Conservation (phyloP, 2,888 invertebrate genomes). For the Clostera curtula region DNA sequence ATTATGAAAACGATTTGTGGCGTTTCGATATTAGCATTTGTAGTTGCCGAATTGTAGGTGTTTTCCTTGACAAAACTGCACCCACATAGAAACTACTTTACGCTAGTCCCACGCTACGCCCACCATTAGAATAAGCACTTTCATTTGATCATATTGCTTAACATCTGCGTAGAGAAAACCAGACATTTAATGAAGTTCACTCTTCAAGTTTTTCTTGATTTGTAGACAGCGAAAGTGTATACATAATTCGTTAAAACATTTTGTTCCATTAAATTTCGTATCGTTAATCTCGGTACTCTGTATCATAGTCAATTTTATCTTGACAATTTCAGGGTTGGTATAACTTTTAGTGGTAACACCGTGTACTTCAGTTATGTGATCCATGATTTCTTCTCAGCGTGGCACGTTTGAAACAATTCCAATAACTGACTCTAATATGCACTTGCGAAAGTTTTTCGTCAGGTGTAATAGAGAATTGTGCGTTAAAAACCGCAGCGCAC, state of each 20-base stretch:
- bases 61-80: slow-evolving; percentile 50
- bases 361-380: slow-evolving; percentile 1
- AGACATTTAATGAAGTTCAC: slow-evolving; percentile 15
- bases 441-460: slow-evolving; percentile 11
- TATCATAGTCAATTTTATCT: slow-evolving; percentile 21
- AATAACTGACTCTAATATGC: slow-evolving; percentile 12
- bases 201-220: slow-evolving; percentile 12
- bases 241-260: not conserved
- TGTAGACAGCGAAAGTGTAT: slow-evolving; percentile 9
- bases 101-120: slow-evolving; percentile 58
- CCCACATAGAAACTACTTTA: slow-evolving; percentile 43
- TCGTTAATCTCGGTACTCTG: slow-evolving; percentile 8
- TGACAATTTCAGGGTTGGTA: slow-evolving; percentile 28
- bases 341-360: slow-evolving; percentile 9
- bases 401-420: not conserved
- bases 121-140: slow-evolving; percentile 49
- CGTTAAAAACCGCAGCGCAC: slow-evolving; percentile 18
- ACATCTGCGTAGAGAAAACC: slow-evolving; percentile 44
- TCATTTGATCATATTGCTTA: slow-evolving; percentile 55
- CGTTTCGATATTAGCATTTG: slow-evolving; percentile 23
- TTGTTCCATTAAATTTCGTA: slow-evolving; percentile 1
- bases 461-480: slow-evolving; percentile 12
- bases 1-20: slow-evolving; percentile 26
- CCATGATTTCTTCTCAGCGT: slow-evolving; percentile 1
- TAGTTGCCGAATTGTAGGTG: slow-evolving; percentile 33